Evolutionary conservation across 2,888 invertebrate species (phyloP), one percentile per base, ranked within the genome.

Genomic region (Orthosia cruda): DNA sequence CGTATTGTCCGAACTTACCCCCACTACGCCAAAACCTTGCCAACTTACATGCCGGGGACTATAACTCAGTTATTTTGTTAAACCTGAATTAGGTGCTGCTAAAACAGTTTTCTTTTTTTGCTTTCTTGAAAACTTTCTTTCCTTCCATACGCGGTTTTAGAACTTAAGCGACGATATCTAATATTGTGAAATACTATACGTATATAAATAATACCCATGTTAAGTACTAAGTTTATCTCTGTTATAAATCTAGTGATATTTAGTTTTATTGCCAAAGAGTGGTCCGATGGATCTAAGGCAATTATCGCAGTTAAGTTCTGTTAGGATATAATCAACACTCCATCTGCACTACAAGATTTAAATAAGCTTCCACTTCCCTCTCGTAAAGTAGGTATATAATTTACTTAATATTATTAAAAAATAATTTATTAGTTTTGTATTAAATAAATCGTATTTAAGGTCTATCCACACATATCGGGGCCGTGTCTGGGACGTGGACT

Each of bases 271-370:
- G 89, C 89, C 87, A 82, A 83, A 71, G 47, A 81, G 82, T 90
- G 92, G 91, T 90, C 90, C 91, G 62, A 85, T 77, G 71, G 70
- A 87, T 87, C 80, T 88, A 91, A 91, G 91, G 91, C 92, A 90
- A 80, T 85, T 87, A 89, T 91, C 88, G 85, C 89, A 90, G 89
- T 77, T 88, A 86, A 23, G 83, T 88, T 87, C 71, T 78, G 52
- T 77, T 77, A 84, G 86, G 80, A 81, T 40, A 75, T 63, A 5
- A 73, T 62, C 54, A 20, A 78, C 61, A 55, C 63, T 64, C 62
- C 67, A 72, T 18, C 70, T 63, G 70, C 61, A 74, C 72, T 67
- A 68, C 47, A 67, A 76, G 50, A 85, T 74, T 79, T 79, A 85
- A 84, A 85, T 79, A 84, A 83, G 77, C 68, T 77, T 83, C 62